phyloP scores from a whole-genome alignment of 2,797 vertebrate species.

The Cirrhinus mrigala region DNA sequence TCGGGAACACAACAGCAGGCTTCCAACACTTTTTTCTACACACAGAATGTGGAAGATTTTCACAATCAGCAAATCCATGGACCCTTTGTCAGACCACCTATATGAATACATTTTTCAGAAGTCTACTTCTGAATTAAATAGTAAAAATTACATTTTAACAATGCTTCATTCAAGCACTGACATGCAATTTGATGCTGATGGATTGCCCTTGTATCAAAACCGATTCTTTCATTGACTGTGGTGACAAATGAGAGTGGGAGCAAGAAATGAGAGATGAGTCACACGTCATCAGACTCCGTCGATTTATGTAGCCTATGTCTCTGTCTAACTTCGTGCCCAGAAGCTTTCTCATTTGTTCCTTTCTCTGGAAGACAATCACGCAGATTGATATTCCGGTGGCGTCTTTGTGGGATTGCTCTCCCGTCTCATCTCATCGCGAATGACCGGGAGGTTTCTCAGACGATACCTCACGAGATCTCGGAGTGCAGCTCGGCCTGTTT shows the following conservation, averaged over 20 bases:
- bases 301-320: constrained; percentile 25
- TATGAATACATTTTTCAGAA: not conserved
- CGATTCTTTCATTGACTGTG: not conserved
- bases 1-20: not conserved
- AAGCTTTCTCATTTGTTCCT: constrained; percentile 34
- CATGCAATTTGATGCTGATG: constrained; percentile 17
- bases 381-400: constrained; percentile 22
- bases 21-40: not conserved
- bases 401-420: not conserved
- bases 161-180: not conserved
- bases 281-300: not conserved
- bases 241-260: constrained; percentile 1
- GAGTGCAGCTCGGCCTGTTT: constrained; percentile 8
- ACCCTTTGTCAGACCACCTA: not conserved
- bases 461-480: constrained; percentile 33
- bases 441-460: constrained; percentile 24
- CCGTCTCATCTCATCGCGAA: not conserved
- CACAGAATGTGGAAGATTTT: not conserved
- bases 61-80: not conserved
- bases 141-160: not conserved
- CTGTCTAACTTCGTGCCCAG: not conserved
- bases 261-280: constrained; percentile 23
- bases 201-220: constrained; percentile 26
- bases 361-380: constrained; percentile 5
- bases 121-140: not conserved